Conservation (phyloP, 2,888 invertebrate species). For the Synergus japonicus region DNA sequence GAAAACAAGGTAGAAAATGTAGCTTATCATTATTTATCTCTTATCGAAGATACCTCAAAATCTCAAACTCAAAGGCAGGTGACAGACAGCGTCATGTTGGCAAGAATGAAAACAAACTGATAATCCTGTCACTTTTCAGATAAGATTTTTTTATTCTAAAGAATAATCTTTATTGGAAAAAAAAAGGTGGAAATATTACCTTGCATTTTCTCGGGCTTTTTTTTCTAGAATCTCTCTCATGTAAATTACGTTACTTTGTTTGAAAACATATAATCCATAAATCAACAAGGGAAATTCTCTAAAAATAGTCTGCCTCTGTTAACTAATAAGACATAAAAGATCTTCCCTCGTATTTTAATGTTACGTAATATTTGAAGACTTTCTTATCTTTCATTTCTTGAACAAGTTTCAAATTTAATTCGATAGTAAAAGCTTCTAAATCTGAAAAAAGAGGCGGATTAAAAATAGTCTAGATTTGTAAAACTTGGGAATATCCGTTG, state of each 20-base stretch:
- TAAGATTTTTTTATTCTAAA: neutral
- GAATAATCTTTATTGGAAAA: neutral
- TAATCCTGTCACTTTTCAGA: slow-evolving; percentile 8
- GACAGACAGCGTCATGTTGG: neutral
- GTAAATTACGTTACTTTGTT: too few species aligned
- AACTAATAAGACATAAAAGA: too few species aligned
- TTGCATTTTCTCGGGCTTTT: neutral
- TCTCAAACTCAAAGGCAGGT: neutral
- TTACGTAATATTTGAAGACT: too few species aligned
- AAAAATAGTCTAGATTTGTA: neutral
- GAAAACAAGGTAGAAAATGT: neutral
- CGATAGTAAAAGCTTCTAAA: neutral
- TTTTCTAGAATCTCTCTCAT: neutral
- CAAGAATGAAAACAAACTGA: slow-evolving; percentile 31
- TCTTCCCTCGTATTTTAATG: too few species aligned
- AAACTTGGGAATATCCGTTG: neutral
- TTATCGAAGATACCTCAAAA: neutral
- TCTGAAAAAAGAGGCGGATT: neutral
- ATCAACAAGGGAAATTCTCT: too few species aligned
- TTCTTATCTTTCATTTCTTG: too few species aligned
- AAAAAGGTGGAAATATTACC: neutral
- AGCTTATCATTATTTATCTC: neutral
- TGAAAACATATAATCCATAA: too few species aligned
- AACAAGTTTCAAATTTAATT: too few species aligned
- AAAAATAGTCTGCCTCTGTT: too few species aligned